Base-by-base conservation (phyloP, 2,113 vertebrate species). In the Vulpes lagopus region DNA sequence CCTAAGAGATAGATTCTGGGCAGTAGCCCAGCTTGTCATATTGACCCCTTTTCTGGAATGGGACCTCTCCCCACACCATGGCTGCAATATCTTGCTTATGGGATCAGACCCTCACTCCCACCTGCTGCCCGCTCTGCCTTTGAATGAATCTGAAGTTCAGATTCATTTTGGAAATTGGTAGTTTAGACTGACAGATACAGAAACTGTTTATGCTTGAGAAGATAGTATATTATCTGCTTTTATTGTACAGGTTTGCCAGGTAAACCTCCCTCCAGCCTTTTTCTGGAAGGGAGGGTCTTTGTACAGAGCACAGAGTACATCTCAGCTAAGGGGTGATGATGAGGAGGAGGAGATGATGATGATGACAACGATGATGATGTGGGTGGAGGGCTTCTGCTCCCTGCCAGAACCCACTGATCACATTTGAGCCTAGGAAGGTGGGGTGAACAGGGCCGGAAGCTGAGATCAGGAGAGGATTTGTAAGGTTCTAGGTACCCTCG, bases 151-250 rank as follows among this genome's bases (percentile, higher is more conserved):
- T 85, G 59, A 95, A 87, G 80, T 69, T 92, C 67, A 89, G 60
- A 57, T 91, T 89, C 60, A 59, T 76, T 64, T 89, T 27, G 57
- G 60, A 94, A 93, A 59, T 22, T 94, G 43, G 51, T 71, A 81
- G 30, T 89, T 93, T 79, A 80, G 27, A 53, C 30, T 23, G 59
- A 57, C 6, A 64, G 15, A 16, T 69, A 57, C 7, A 35, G 11
- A 94, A 59, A 35, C 35, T 57, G 12, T 71, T 81, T 32, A n/a
- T 69, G 67, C 67, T 69, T 69, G 8, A 69, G 35, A 35, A 35
- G 60, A 60, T 57, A 23, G 3, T n/a, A 3, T 69, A 16, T 15
- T 95, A 8, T 85, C 35, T 81, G 11, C 32, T 94, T 83, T 91
- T 11, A 38, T n/a, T 51, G 25, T 76, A 4, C 49, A 73, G 51